A percentile compares a stretch with the other conserved stretches of the same genome.
Evolutionary conservation across 2,888 invertebrate genomes (phyloP).

Genomic region (Ferdinandea cuprea): DNA sequence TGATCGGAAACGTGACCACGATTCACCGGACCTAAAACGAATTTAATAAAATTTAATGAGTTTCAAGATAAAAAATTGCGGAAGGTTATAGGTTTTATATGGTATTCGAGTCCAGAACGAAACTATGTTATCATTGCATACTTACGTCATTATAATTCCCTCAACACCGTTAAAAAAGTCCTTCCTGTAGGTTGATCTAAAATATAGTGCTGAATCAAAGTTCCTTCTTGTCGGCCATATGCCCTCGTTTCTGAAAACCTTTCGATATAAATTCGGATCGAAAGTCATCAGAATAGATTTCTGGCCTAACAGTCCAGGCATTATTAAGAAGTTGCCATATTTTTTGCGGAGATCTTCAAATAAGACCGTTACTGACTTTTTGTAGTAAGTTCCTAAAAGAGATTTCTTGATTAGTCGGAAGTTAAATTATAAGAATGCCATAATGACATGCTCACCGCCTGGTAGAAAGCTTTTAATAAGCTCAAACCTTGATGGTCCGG

Average conservation of each 20-base stretch:
- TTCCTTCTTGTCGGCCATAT: conserved; percentile 76
- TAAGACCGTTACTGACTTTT: conserved; percentile 35
- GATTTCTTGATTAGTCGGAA: neutral
- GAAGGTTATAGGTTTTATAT: too few species aligned
- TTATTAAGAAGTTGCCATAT: conserved; percentile 81
- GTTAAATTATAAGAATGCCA: neutral
- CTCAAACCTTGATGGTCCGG: conserved; percentile 66
- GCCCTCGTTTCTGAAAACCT: conserved; percentile 78
- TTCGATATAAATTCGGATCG: conserved; percentile 83
- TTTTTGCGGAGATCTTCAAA: conserved; percentile 72
- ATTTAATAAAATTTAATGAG: neutral
- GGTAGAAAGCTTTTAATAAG: conserved; percentile 75
- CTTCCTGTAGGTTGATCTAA: conserved; percentile 79
- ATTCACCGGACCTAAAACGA: conserved; percentile 84
- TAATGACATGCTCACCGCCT: conserved; percentile 69
- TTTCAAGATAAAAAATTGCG: too few species aligned
- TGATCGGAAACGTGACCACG: conserved; percentile 86
- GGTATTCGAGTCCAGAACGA: too few species aligned
- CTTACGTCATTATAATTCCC: conserved; percentile 75
- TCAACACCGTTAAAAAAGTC: conserved; percentile 68
- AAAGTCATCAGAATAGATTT: conserved; percentile 81
- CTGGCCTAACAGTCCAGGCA: conserved; percentile 80
- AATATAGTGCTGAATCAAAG: conserved; percentile 80
- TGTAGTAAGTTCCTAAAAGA: conserved; percentile 51
- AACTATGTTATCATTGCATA: too few species aligned